Evolutionary conservation across 1,140 invertebrate genomes (phyloP).

Genomic region (Chelonus insularis): DNA sequence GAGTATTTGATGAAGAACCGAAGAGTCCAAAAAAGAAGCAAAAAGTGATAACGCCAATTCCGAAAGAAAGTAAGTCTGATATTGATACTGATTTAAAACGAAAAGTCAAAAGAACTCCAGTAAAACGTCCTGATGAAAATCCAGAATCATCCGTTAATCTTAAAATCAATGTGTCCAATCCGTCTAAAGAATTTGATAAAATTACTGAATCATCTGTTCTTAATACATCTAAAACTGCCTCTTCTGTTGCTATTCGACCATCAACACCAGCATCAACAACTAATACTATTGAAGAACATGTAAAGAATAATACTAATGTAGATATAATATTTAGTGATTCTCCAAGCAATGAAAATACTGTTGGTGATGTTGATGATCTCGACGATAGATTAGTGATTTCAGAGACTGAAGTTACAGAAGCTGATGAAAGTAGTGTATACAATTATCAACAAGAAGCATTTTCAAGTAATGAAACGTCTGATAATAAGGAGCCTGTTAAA

Average conservation of each 20-base stretch:
- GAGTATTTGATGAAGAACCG: slow-evolving; percentile 50
- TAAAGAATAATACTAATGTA: slow-evolving; percentile 34
- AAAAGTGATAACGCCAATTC: slow-evolving; percentile 34
- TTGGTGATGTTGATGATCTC: slow-evolving; percentile 52
- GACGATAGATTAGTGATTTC: slow-evolving; percentile 62
- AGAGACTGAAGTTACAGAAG: slow-evolving; percentile 64
- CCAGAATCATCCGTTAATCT: neutral
- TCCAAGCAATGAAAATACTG: slow-evolving; percentile 35
- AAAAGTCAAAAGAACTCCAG: slow-evolving; percentile 41
- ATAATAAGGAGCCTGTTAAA: slow-evolving; percentile 33
- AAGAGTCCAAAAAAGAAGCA: slow-evolving; percentile 55
- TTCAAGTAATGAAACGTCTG: slow-evolving; percentile 38
- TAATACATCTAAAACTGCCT: slow-evolving; percentile 31
- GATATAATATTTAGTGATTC: slow-evolving; percentile 50
- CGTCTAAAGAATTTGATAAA: slow-evolving; percentile 60
- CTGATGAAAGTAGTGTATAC: slow-evolving; percentile 61
- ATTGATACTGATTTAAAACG: slow-evolving; percentile 40
- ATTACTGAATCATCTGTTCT: slow-evolving; percentile 53
- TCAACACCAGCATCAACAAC: slow-evolving; percentile 8
- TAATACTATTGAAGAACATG: slow-evolving; percentile 22
- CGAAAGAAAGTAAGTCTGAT: slow-evolving; percentile 45
- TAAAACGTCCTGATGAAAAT: slow-evolving; percentile 43
- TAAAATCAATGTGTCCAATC: slow-evolving; percentile 10
- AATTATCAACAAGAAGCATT: slow-evolving; percentile 64
- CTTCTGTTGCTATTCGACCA: neutral